phyloP scores from a whole-genome alignment of 2,113 vertebrate genomes.

The Chaetops frenatus region DNA sequence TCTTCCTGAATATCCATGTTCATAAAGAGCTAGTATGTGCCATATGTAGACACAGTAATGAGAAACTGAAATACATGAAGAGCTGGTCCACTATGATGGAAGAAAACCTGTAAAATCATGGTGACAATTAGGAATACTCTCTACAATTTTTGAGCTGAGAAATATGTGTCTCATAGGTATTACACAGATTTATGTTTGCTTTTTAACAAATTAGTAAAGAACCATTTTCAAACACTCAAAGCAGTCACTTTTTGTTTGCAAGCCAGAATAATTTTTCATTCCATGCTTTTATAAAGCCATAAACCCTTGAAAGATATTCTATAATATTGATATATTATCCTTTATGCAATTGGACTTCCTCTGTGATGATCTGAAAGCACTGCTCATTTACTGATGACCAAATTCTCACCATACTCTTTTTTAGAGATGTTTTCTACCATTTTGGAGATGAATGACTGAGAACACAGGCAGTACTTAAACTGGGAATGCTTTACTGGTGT shows the following conservation, averaged over 20 bases:
- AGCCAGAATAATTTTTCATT: background rate
- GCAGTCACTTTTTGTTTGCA: background rate
- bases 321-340: background rate
- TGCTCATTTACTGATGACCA: background rate
- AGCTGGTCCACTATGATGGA: slow-evolving; percentile 10
- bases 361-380: background rate
- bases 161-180: background rate
- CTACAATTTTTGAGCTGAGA: background rate
- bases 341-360: background rate
- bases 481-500: background rate
- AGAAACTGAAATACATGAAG: slow-evolving; percentile 26
- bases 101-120: slow-evolving; percentile 20
- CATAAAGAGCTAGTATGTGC: background rate
- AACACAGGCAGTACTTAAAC: background rate
- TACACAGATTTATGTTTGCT: background rate
- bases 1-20: background rate
- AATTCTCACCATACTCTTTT: background rate
- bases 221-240: background rate
- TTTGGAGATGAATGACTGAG: background rate
- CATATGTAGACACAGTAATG: background rate
- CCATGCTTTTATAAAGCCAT: background rate
- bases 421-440: background rate
- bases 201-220: background rate
- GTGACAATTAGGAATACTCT: background rate
- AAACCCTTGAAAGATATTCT: background rate